Evolutionary conservation across 1,140 invertebrate species (phyloP).

Genomic region (Drusus annulatus): DNA sequence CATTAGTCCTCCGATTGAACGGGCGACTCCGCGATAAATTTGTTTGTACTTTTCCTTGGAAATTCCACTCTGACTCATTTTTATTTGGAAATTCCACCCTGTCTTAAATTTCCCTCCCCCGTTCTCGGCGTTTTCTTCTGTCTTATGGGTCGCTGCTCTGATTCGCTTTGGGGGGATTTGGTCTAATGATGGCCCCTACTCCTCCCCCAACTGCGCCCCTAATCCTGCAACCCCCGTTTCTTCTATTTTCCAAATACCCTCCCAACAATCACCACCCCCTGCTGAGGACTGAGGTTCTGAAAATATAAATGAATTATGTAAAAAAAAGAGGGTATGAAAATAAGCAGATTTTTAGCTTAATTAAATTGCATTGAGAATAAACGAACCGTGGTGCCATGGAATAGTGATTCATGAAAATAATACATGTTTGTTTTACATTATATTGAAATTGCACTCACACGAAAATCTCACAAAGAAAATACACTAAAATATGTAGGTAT

Average conservation of each 20-base stretch:
- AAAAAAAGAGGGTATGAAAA: not conserved
- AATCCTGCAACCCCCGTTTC: not conserved
- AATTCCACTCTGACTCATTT: slow-evolving; percentile 44
- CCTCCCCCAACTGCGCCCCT: not conserved
- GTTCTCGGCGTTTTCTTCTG: slow-evolving; percentile 21
- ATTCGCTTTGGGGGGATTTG: slow-evolving; percentile 33
- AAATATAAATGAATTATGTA: slow-evolving; percentile 29
- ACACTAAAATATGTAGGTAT: too few species aligned
- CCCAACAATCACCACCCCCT: slow-evolving; percentile 20
- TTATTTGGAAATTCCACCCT: slow-evolving; percentile 41
- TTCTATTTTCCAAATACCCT: slow-evolving; percentile 3
- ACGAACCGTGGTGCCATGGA: too few species aligned
- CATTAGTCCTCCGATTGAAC: slow-evolving; percentile 38
- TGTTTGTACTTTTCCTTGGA: slow-evolving; percentile 54
- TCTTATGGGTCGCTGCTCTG: slow-evolving; percentile 36
- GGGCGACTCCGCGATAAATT: slow-evolving; percentile 46
- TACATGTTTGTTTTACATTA: too few species aligned
- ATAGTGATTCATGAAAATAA: too few species aligned
- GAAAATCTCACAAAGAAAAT: too few species aligned
- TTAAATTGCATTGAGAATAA: too few species aligned
- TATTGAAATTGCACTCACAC: too few species aligned
- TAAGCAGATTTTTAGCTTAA: too few species aligned
- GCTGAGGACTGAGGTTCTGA: slow-evolving; percentile 27
- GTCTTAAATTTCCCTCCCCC: slow-evolving; percentile 16
- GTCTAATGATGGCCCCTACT: slow-evolving; percentile 31